phyloP scores from a whole-genome alignment of 2,113 vertebrate species.

The Clupea harengus region DNA sequence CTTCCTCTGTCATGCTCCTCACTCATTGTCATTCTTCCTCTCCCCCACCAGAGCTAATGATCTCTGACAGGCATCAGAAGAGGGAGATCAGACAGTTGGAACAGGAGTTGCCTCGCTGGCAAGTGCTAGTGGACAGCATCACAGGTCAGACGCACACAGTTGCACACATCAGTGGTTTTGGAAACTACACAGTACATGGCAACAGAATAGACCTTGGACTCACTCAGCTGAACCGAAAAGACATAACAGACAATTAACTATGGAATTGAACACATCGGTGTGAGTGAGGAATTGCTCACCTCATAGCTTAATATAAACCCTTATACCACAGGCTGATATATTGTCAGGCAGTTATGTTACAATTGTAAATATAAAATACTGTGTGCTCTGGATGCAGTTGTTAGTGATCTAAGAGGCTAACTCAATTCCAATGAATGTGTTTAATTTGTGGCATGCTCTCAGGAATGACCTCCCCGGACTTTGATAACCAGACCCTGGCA shows the following conservation, averaged over 20 bases:
- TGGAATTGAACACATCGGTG: neutral
- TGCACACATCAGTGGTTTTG: neutral
- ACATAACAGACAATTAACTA: neutral
- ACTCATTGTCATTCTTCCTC: neutral
- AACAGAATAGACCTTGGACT: neutral
- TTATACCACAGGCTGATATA: neutral
- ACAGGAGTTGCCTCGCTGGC: slow-evolving; percentile 92
- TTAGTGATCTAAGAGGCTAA: neutral
- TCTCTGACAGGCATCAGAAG: slow-evolving; percentile 91
- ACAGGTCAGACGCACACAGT: slow-evolving; percentile 76
- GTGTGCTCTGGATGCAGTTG: neutral
- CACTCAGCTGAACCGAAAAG: neutral
- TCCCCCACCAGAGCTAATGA: slow-evolving; percentile 79
- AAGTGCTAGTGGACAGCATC: slow-evolving; percentile 92
- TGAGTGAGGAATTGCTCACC: neutral
- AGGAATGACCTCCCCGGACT: slow-evolving; percentile 95
- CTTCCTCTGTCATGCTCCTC: neutral
- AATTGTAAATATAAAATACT: neutral
- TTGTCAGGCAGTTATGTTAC: neutral
- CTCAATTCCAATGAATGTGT: neutral
- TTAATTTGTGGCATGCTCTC: neutral
- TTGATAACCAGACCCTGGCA: slow-evolving; percentile 92
- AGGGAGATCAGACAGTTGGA: slow-evolving; percentile 91
- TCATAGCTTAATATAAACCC: neutral
- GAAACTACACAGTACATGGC: neutral